Conservation (phyloP, 2,113 vertebrate genomes). For the Tragelaphus strepsiceros region DNA sequence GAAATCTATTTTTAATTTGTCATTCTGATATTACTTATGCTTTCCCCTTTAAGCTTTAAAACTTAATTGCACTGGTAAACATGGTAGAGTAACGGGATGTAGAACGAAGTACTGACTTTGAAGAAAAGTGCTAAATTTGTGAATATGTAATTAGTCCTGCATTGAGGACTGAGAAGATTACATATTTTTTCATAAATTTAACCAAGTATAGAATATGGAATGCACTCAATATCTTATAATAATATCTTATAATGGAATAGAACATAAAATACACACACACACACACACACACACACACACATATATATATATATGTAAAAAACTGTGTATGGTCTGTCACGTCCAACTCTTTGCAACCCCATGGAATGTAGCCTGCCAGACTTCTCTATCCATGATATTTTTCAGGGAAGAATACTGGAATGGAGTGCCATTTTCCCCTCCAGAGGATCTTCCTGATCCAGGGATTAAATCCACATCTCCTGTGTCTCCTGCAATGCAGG, state of each 20-base stretch:
- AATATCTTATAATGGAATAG: not conserved
- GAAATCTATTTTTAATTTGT: not conserved
- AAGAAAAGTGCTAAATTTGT: not conserved
- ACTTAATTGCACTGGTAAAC: not conserved
- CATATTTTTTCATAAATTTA: not conserved
- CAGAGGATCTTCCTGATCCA: not conserved
- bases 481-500: not conserved
- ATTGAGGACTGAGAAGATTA: not conserved
- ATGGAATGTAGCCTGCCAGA: not conserved
- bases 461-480: not conserved
- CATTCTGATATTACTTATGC: not conserved
- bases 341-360: not conserved
- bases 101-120: not conserved
- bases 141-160: not conserved
- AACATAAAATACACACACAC: not conserved
- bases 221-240: not conserved
- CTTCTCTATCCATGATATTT: not conserved
- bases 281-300: fast-evolving
- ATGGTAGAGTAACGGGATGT: not conserved
- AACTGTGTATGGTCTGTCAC: not conserved
- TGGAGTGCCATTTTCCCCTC: not conserved
- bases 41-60: not conserved
- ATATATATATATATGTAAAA: not conserved
- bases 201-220: not conserved
- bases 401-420: not conserved